Base-by-base conservation (phyloP, 1,140 invertebrate genomes). In the Pogonomyrmex californicus region DNA sequence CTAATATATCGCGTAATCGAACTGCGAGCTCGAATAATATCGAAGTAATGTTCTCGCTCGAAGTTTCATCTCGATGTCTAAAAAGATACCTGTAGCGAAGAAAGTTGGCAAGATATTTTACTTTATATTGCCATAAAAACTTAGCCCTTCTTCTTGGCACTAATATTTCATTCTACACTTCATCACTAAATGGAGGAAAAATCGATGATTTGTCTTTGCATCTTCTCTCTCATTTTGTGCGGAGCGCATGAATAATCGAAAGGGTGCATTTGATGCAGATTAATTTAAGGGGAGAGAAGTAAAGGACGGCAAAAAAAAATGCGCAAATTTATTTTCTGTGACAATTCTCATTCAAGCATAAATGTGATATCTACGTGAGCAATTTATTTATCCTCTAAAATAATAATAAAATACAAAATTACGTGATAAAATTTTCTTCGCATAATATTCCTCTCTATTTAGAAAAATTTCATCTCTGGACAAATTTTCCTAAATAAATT, bases 241-340 rank as follows among this genome's bases (percentile, higher is more conserved):
- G 30, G 17, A 63, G 4, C 33, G 44, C 17, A 78, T 78, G 5
- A 63, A 78, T 78, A 65, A 78, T 65, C 56, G 41, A 62, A 65
- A 65, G 17, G n/a, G 4, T 14, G 14, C 51, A 4, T 41, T 62
- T 41, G 30, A 9, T 41, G 7, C 6, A 47, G 44, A 78, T 23
- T 23, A 4, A 33, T 63, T 76, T 76, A 62, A 62, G 1, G 30
- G 30, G 10, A 78, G 5, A 49, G 3, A 65, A 36, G 3, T n/a
- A 49, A 62, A 76, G 60, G 12, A 38, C 23, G 30, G 58, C 14
- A 77, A 77, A 65, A 77, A 65, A 33, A 78, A 78, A 2, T 65
- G 14, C 30, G 56, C 44, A 76, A 76, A 76, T 78, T 38, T 38
- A 77, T 38, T 77, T 9, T 36, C 23, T 17, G 38, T 44, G 56